These are phyloP conservation scores for Caenorhabditis sp. DNA, from an alignment of 2,888 invertebrate genomes.

Conservation along the genomic window DNA sequence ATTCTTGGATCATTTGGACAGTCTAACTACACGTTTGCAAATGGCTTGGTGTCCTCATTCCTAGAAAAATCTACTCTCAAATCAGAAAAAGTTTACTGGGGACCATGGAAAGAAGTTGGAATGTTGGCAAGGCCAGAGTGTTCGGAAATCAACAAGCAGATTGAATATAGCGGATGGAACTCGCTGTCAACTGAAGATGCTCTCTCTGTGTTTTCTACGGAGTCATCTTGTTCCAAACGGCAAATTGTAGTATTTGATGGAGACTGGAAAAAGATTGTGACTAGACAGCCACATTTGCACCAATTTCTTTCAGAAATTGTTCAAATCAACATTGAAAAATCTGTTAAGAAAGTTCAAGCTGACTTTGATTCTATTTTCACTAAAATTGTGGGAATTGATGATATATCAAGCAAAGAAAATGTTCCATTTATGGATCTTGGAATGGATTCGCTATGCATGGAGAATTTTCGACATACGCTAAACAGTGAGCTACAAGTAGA, in stretches of 20 bases:
- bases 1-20: conserved; percentile 79
- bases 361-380: conserved; percentile 64
- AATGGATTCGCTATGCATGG: conserved; percentile 80
- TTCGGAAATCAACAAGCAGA: conserved; percentile 66
- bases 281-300: conserved; percentile 66
- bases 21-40: conserved; percentile 77
- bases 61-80: conserved; percentile 50
- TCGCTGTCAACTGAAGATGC: conserved; percentile 65
- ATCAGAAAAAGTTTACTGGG: conserved; percentile 67
- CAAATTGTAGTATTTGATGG: conserved; percentile 71
- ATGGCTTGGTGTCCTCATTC: conserved; percentile 72
- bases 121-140: conserved; percentile 72
- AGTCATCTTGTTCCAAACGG: not conserved
- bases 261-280: conserved; percentile 66
- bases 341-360: not conserved
- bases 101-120: conserved; percentile 77
- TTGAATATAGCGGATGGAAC: conserved; percentile 73
- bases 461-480: conserved; percentile 70
- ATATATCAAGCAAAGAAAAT: conserved; percentile 41
- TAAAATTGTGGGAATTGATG: conserved; percentile 71
- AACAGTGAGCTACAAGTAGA: conserved; percentile 51
- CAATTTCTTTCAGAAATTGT: conserved; percentile 62
- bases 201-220: conserved; percentile 41
- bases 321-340: not conserved
- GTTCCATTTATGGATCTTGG: conserved; percentile 80